Conservation (phyloP, 2,888 invertebrate species). For the Polydesmus complanatus region DNA sequence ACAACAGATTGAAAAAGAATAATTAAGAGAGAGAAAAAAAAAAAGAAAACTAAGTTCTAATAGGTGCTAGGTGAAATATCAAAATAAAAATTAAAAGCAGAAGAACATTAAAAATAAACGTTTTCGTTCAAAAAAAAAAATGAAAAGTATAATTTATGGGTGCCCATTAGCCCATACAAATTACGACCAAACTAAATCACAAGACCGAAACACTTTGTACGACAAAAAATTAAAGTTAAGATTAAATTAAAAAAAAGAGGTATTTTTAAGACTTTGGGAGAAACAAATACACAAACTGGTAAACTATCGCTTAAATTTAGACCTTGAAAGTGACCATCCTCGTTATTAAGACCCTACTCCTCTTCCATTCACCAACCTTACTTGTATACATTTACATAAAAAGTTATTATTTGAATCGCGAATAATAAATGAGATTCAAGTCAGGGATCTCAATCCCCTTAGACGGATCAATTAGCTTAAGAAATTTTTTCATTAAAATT, state of each 20-base stretch:
- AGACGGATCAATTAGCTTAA: too few relatives aligned
- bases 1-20: not conserved
- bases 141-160: not conserved
- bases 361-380: not conserved
- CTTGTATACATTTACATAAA: not conserved
- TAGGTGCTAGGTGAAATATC: not conserved
- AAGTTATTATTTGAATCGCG: not conserved
- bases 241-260: not conserved
- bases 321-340: not conserved
- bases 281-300: not conserved
- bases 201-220: not conserved
- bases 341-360: not conserved
- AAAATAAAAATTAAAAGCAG: not conserved
- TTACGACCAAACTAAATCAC: not conserved
- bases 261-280: not conserved
- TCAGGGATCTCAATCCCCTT: too few relatives aligned
- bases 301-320: not conserved
- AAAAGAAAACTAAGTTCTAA: not conserved
- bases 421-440: not conserved
- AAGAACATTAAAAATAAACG: not conserved
- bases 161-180: not conserved
- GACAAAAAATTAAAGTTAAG: not conserved
- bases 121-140: not conserved
- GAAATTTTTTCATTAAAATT: too few relatives aligned
- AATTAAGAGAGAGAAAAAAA: not conserved